Conservation (phyloP, 2,113 vertebrate genomes). For the Ivindomyrus marchei region DNA sequence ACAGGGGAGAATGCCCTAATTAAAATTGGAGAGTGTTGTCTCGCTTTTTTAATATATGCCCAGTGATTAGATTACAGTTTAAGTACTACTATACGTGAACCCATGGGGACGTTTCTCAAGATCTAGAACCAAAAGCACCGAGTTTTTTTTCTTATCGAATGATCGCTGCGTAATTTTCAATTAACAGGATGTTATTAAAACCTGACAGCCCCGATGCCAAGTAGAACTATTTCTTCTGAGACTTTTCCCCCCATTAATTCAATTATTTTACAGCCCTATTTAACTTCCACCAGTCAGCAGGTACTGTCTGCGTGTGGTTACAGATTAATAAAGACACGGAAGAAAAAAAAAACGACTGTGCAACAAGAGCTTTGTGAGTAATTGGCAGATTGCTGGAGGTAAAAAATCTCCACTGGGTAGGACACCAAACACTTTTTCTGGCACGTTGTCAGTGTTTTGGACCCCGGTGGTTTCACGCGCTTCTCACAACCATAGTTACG, state of each 20-base stretch:
- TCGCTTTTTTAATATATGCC: slow-evolving; percentile 45
- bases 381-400: background rate
- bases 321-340: slow-evolving; percentile 15
- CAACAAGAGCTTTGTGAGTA: background rate
- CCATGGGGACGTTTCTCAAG: slow-evolving; percentile 46
- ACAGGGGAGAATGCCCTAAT: slow-evolving; percentile 52
- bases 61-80: slow-evolving; percentile 54
- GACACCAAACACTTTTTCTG: background rate
- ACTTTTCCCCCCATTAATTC: slow-evolving; percentile 36
- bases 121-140: slow-evolving; percentile 30
- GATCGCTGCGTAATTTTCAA: slow-evolving; percentile 51
- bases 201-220: slow-evolving; percentile 40
- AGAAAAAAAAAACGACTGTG: background rate
- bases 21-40: slow-evolving; percentile 45
- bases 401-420: background rate
- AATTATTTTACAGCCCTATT: slow-evolving; percentile 27
- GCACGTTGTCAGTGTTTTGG: background rate
- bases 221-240: slow-evolving; percentile 42
- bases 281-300: slow-evolving; percentile 17
- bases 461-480: background rate
- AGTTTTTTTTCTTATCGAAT: slow-evolving; percentile 23
- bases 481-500: background rate
- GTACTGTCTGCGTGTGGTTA: slow-evolving; percentile 2
- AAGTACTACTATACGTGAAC: slow-evolving; percentile 53
- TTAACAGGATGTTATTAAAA: slow-evolving; percentile 49